A percentile compares a stretch with the other conserved stretches of the same genome.
Evolutionary conservation across 64 coral and sea anemone genomes (phyloP).

Genomic region (Stichodactyla helianthus): DNA sequence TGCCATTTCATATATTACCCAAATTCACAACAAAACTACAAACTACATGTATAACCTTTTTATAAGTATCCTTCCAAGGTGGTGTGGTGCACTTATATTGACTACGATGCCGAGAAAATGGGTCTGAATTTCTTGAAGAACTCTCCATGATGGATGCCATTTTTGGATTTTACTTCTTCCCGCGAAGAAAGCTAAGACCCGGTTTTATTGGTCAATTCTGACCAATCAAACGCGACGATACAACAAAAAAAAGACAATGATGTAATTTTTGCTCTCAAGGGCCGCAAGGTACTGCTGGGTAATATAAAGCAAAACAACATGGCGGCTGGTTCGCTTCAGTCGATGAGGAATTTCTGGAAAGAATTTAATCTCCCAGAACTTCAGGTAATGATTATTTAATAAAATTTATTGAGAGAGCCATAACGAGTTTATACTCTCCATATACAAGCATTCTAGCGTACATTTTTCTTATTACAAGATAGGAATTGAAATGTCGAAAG

Average conservation of each 20-base stretch:
- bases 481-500: not conserved
- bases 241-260: not conserved
- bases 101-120: slow-evolving; percentile 52
- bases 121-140: slow-evolving; percentile 63
- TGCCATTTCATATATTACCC: not conserved
- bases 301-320: slow-evolving; percentile 53
- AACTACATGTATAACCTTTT: slow-evolving; percentile 59
- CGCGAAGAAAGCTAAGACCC: slow-evolving; percentile 34
- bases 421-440: not conserved
- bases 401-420: not conserved
- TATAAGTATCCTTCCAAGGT: slow-evolving; percentile 98
- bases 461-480: not conserved
- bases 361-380: slow-evolving; percentile 92
- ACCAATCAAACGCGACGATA: not conserved
- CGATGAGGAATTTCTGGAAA: slow-evolving; percentile 96
- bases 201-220: slow-evolving; percentile 34
- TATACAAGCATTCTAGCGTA: not conserved
- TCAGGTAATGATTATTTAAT: slow-evolving; percentile 47
- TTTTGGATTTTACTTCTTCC: slow-evolving; percentile 55
- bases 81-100: slow-evolving; percentile 92
- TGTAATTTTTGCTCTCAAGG: not conserved
- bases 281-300: not conserved
- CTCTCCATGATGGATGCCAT: slow-evolving; percentile 47
- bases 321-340: slow-evolving; percentile 72
- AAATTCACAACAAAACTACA: not conserved